These are phyloP conservation scores for Jaculus jaculus DNA, from an alignment of 2,113 vertebrate genomes.

Conservation along the genomic window DNA sequence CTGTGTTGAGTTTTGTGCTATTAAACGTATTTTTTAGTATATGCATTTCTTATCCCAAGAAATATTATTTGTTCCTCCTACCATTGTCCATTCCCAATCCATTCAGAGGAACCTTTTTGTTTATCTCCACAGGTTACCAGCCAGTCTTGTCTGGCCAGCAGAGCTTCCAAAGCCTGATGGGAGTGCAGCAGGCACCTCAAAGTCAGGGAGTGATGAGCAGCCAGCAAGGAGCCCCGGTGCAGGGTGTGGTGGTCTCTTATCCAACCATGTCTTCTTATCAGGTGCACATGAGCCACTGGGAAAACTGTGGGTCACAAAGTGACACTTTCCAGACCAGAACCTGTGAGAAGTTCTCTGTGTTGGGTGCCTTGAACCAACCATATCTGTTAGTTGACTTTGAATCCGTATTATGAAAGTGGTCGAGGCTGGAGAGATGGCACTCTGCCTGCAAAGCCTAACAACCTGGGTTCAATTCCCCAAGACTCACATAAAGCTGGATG, in stretches of 20 bases:
- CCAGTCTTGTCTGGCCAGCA: slow-evolving; percentile 88
- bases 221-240: slow-evolving; percentile 88
- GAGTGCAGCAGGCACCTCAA: slow-evolving; percentile 90
- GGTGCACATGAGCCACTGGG: slow-evolving; percentile 76
- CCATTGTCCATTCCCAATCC: background rate
- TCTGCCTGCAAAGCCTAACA: too few species aligned
- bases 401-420: background rate
- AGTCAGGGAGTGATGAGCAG: slow-evolving; percentile 87
- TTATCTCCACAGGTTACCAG: slow-evolving; percentile 88
- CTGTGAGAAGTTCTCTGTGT: background rate
- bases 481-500: too few species aligned
- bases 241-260: slow-evolving; percentile 92
- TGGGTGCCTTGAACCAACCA: fast-evolving
- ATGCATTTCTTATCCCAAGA: background rate
- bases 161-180: slow-evolving; percentile 89
- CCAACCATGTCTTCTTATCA: slow-evolving; percentile 92
- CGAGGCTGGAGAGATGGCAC: too few species aligned
- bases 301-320: too few species aligned
- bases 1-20: slow-evolving; percentile 92
- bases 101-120: slow-evolving; percentile 47
- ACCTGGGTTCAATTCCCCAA: too few species aligned
- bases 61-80: background rate
- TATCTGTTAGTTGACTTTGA: background rate
- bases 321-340: background rate
- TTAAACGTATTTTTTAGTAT: slow-evolving; percentile 86